Conservation (phyloP, 2,888 invertebrate species). For the Epsilonema sp. region DNA sequence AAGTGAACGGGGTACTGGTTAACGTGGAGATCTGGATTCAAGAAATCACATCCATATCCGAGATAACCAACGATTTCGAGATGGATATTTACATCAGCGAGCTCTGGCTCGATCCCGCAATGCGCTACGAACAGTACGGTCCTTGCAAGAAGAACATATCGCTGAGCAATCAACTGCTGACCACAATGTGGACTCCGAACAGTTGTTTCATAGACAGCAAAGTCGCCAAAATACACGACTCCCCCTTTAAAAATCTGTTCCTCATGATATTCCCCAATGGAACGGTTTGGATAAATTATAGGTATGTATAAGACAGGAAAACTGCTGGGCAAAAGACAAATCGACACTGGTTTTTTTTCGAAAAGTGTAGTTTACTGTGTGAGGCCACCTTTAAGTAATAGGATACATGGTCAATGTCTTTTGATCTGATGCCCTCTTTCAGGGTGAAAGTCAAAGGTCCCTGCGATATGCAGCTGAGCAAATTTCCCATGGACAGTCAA, state of each 20-base stretch:
- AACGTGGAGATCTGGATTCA: constrained; percentile 28
- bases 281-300: constrained; percentile 26
- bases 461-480: constrained; percentile 19
- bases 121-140: constrained; percentile 18
- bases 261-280: constrained; percentile 24
- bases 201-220: constrained; percentile 24
- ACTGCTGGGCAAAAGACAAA: too few species aligned
- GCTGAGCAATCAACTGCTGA: constrained; percentile 9
- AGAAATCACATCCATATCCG: constrained; percentile 25
- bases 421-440: not conserved
- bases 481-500: constrained; percentile 26
- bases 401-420: too few species aligned
- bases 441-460: constrained; percentile 25
- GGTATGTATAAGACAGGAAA: constrained; percentile 11
- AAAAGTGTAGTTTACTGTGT: too few species aligned
- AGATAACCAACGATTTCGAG: constrained; percentile 28
- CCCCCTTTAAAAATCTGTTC: constrained; percentile 25
- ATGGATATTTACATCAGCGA: constrained; percentile 30
- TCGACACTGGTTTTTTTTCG: too few species aligned
- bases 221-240: constrained; percentile 24
- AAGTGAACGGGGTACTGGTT: constrained; percentile 22
- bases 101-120: constrained; percentile 4
- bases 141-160: constrained; percentile 27
- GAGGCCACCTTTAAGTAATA: too few species aligned
- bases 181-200: constrained; percentile 18